phyloP scores from a whole-genome alignment of 1,140 invertebrate species.

The Scaptomyza graminum region DNA sequence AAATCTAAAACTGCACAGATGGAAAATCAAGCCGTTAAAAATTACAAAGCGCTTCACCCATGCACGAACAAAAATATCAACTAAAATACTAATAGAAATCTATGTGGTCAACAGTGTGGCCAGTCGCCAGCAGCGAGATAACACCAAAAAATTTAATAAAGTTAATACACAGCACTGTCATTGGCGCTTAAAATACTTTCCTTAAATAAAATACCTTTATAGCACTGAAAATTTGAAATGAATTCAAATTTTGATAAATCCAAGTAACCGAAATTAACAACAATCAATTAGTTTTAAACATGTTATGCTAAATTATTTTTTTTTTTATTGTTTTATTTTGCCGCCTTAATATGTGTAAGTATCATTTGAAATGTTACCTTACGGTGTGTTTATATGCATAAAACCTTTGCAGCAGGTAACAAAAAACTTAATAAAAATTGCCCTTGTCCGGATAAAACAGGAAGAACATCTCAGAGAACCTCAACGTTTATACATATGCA shows the following conservation, averaged over 20 bases:
- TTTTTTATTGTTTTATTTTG: not conserved
- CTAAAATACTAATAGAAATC: constrained; percentile 30
- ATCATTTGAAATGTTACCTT: not conserved
- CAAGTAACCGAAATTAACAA: not conserved
- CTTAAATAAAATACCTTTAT: not conserved
- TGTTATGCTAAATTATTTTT: constrained; percentile 1
- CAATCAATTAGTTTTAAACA: not conserved
- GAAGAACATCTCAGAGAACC: too few species aligned
- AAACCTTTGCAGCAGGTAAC: constrained; percentile 22
- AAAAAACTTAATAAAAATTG: constrained; percentile 56
- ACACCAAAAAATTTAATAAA: constrained; percentile 15
- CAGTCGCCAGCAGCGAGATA: not conserved
- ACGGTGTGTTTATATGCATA: not conserved
- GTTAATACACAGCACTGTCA: not conserved
- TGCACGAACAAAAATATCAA: constrained; percentile 5
- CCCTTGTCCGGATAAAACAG: constrained; percentile 30
- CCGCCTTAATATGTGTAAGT: constrained; percentile 32
- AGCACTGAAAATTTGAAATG: not conserved
- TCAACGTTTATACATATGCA: too few species aligned
- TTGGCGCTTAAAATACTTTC: not conserved
- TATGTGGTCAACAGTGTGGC: constrained; percentile 18
- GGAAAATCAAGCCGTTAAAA: constrained; percentile 25
- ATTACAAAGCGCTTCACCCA: not conserved
- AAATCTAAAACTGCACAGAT: constrained; percentile 25
- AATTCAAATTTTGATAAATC: not conserved